Base-by-base conservation (phyloP, 2,797 vertebrate genomes). In the Eremophila alpestris region DNA sequence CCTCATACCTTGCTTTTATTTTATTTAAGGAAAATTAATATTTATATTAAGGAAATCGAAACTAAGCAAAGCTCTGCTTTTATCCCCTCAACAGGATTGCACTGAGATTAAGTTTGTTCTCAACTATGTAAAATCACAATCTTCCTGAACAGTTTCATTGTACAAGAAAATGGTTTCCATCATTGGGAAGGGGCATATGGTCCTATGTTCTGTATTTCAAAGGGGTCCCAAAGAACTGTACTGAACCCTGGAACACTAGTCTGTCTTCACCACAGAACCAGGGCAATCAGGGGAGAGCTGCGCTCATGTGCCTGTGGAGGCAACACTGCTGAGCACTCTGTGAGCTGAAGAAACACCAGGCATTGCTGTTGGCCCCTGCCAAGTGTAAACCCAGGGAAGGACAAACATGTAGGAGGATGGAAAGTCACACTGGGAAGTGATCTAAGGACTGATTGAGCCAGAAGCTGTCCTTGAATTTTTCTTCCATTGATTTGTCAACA, bases 401-500 rank as follows among this genome's bases (percentile, higher is more conserved):
- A 63, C 13, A 89, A 67, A 29, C 5, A 38, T 32, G 32, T 21
- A 59, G 48, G 7, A 83, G 38, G 27, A 65, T 38, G 48, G 43
- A 81, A 85, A 40, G n/a, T 71, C 70, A 34, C 27, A 27, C 16
- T 48, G 65, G 30, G 30, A 81, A 86, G 26, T 52, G 45, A 73
- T 73, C 34, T 84, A 59, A 73, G 22, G 32, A n/a, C 27, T 78
- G 41, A 59, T 18, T 41, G 52, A 89, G 36, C 52, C 34, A 91
- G 67, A 73, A 91, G 23, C 19, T 87, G 29, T 49, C 45, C 83
- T 90, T 22, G 32, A 84, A 84, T 79, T 93, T 95, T 95, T 95
- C 83, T 91, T 96, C 84, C 83, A 70, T 89, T 92, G 67, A 43
- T 80, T 93, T 96, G 96, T 96, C 95, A 95, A 96, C 94, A 96